Conservation (phyloP, 2,797 vertebrate species). For the Xiphophorus birchmanni region DNA sequence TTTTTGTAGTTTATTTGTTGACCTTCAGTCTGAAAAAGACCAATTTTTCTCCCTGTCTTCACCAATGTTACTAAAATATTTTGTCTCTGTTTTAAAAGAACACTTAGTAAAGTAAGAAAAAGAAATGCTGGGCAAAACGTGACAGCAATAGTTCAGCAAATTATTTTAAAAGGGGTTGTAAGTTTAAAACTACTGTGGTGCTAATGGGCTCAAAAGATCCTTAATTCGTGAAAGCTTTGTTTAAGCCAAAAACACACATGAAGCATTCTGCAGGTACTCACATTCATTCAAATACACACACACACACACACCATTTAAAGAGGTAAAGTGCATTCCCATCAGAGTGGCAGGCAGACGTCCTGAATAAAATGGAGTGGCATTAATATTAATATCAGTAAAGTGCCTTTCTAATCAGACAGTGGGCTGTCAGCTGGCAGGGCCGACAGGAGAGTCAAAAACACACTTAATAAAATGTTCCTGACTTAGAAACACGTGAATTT, state of each 20-base stretch:
- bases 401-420: slow-evolving; percentile 86
- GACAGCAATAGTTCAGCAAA: slow-evolving; percentile 18
- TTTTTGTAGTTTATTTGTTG: neutral
- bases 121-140: neutral
- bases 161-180: slow-evolving; percentile 47
- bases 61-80: neutral
- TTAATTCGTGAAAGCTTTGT: slow-evolving; percentile 61
- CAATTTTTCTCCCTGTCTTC: neutral
- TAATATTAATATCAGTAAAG: slow-evolving; percentile 87
- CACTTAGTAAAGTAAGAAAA: slow-evolving; percentile 3
- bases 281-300: slow-evolving; percentile 45
- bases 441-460: slow-evolving; percentile 67
- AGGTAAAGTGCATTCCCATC: slow-evolving; percentile 79
- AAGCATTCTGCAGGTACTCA: slow-evolving; percentile 45
- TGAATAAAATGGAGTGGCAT: slow-evolving; percentile 86
- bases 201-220: slow-evolving; percentile 68
- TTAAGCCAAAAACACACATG: slow-evolving; percentile 50
- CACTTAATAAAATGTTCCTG: slow-evolving; percentile 28
- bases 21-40: neutral
- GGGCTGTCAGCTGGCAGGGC: slow-evolving; percentile 78
- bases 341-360: slow-evolving; percentile 84
- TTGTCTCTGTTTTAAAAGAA: slow-evolving; percentile 13
- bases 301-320: slow-evolving; percentile 72
- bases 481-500: slow-evolving; percentile 41
- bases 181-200: slow-evolving; percentile 48